Evolutionary conservation across 2,113 vertebrate species (phyloP), one percentile per base, ranked within the genome.

Genomic region (Platycercus adscitus): DNA sequence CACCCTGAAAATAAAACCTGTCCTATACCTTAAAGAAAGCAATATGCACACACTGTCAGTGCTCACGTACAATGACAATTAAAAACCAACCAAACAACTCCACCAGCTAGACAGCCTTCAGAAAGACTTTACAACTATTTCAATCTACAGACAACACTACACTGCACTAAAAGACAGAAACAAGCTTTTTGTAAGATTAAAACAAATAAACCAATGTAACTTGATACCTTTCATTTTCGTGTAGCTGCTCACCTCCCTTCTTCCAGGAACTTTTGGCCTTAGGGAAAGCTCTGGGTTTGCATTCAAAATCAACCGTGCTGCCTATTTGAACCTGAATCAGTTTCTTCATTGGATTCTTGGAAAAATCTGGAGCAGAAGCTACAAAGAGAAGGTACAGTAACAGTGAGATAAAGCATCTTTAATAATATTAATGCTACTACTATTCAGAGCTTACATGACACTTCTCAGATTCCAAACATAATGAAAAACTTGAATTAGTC

Each of bases 291-390:
- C 98, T 98, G 69, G 99, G 99, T 95, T 98, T 98, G 97, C 99
- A 99, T 93, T 99, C 98, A 95, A 99, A 98, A 96, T 96, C 98
- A 96, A 99, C 99, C 92, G 98, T 98, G 60, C 98, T 99, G 95
- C 99, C 99, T 77, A 98, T 98, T 53, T 98, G 98, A 79, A 98
- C 99, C 95, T 99, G 99, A 95, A 99, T 97, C 97, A 99, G 58
- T 91, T 96, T 97, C 89, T 94, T 99, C 98, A 99, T 97, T 17
- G 98, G 98, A 72, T 96, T 99, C 96, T 97, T 98, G 80, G 99
- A 98, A 97, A 99, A 99, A 95, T 98, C 99, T 41, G 99, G 99
- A 88, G 99, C 98, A 76, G 99, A 99, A 37, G 99, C 99, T 99
- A 89, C n/a, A 97, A 97, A 93, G n/a, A 88, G 69, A 81, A 75